Conservation (phyloP, 2,113 vertebrate species). For the Caloenas nicobarica region DNA sequence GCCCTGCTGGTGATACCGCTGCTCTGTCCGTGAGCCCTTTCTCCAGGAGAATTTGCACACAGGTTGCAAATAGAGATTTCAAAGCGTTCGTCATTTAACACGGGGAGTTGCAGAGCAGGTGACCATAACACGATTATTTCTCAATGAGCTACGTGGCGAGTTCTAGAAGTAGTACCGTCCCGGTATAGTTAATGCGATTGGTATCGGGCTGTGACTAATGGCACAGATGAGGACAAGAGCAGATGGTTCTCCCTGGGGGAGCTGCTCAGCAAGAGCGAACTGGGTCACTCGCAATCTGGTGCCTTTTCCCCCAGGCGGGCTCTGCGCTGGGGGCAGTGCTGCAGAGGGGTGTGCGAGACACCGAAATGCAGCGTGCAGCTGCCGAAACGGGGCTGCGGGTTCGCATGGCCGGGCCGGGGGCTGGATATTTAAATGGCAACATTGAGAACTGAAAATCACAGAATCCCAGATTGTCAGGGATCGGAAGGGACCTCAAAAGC, state of each 20-base stretch:
- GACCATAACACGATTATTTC: neutral
- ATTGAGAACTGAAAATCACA: too few relatives aligned
- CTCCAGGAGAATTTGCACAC: neutral
- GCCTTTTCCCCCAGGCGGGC: neutral
- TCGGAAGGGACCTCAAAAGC: too few relatives aligned
- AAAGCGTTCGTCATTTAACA: neutral
- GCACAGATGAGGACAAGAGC: conserved; percentile 77
- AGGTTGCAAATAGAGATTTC: neutral
- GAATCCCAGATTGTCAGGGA: too few relatives aligned
- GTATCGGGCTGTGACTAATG: conserved; percentile 62
- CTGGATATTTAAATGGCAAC: neutral
- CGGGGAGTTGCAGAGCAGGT: neutral
- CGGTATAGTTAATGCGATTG: conserved; percentile 8
- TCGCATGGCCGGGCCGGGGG: accelerated
- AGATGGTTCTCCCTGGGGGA: conserved; percentile 74
- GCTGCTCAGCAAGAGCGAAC: conserved; percentile 50
- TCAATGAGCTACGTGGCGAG: neutral
- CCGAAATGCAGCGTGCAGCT: neutral
- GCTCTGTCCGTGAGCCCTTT: neutral
- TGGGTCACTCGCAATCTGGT: conserved; percentile 72
- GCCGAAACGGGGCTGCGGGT: neutral
- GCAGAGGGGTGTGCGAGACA: neutral
- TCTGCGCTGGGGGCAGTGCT: neutral
- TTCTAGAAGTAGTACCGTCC: neutral
- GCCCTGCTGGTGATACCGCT: accelerated